Percentiles rank a stretch among this genome's conserved stretches.
These are phyloP conservation scores for Ceyx cyanopectus DNA, from an alignment of 2,113 vertebrate species.

Conservation along the genomic window DNA sequence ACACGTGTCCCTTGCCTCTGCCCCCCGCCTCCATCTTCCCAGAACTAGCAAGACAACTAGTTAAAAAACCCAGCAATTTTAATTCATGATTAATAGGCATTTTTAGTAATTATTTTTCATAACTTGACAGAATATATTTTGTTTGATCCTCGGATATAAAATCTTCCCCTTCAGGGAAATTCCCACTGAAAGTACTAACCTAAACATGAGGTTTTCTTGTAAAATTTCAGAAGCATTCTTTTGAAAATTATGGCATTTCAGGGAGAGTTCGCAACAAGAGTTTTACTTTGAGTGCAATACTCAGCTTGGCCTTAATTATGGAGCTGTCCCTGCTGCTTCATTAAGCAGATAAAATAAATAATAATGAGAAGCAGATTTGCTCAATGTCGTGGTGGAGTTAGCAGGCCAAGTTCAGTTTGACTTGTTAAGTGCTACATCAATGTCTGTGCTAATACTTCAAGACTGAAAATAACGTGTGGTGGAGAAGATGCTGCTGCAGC, in stretches of 20 bases:
- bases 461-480: neutral
- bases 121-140: neutral
- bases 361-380: conserved; percentile 43
- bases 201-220: conserved; percentile 21
- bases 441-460: neutral
- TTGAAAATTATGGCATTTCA: neutral
- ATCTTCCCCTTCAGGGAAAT: conserved; percentile 23
- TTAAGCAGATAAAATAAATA: conserved; percentile 36
- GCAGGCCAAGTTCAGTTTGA: neutral
- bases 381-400: neutral
- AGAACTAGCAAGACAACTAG: neutral
- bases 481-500: neutral
- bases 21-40: neutral
- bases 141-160: conserved; percentile 40
- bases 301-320: conserved; percentile 32
- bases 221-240: conserved; percentile 53
- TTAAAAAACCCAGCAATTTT: neutral
- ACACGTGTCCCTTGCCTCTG: accelerated
- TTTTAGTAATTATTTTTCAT: conserved; percentile 40
- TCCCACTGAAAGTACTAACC: conserved; percentile 22
- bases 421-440: neutral
- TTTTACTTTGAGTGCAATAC: neutral
- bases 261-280: neutral
- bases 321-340: conserved; percentile 5
- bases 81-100: neutral